Conservation (phyloP, 2,888 invertebrate species). For the Megalurothrips usitatus region DNA sequence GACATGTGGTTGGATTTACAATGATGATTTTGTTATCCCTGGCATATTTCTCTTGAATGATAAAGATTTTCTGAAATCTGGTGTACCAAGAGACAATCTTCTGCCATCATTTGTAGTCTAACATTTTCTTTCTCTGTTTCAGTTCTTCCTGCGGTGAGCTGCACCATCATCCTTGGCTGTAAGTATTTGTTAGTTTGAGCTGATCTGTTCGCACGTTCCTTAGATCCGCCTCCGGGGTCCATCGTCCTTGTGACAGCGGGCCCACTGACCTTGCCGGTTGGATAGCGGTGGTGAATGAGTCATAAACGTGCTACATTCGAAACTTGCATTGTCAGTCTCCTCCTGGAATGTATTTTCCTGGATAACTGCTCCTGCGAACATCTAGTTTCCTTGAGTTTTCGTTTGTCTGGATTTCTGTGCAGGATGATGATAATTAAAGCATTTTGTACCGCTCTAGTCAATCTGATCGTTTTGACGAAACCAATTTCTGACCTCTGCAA, state of each 20-base stretch:
- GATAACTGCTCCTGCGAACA: background rate
- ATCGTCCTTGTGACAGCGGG: background rate
- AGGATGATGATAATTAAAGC: background rate
- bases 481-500: too few species aligned
- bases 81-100: background rate
- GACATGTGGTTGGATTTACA: background rate
- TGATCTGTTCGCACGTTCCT: constrained; percentile 35
- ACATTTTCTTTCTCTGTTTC: background rate
- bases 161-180: background rate
- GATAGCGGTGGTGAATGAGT: constrained; percentile 38
- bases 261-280: constrained; percentile 38
- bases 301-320: constrained; percentile 37
- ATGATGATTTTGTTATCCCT: constrained; percentile 9
- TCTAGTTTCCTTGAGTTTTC: background rate
- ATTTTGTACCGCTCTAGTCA: background rate
- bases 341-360: background rate
- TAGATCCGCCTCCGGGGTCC: constrained; percentile 37
- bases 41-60: background rate
- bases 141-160: background rate
- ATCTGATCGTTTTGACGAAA: background rate
- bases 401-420: background rate
- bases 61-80: background rate
- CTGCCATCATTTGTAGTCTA: background rate
- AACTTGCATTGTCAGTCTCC: background rate
- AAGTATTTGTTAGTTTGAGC: background rate